Evolutionary conservation across 2,113 vertebrate species (phyloP), one percentile per base, ranked within the genome.

Genomic region (Galeopterus variegatus): DNA sequence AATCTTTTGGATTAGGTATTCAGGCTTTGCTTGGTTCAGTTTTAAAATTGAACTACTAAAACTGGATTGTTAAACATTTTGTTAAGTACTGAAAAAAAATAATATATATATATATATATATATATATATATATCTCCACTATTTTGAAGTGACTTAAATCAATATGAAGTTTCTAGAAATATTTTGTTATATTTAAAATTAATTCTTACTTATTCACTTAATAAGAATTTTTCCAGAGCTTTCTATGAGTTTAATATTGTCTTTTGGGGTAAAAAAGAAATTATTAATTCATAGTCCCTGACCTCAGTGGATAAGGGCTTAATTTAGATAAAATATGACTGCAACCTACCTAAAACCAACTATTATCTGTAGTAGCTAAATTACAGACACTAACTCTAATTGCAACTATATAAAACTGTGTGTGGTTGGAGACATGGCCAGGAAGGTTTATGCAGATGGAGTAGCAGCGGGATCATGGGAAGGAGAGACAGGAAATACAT

Each of bases 21-120:
- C 65, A 75, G 81, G 58, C 31, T 93, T 92, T 94, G 28, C 21
- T 96, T 94, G 48, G 88, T 90, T 97, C 87, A 11, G 1, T 92
- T 97, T 90, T 97, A 91, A 72, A 93, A 95, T 96, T 94, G 96
- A 97, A 95, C 41, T 28, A 77, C 52, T 15, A 50, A 95, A 85
- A 14, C 65, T 84, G 85, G 85, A 65, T 69, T 92, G 45, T 45
- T 54, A 28, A 83, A 77, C 12, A 79, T 88, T 94, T 96, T 70
- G 65, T 45, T 77, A 90, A 85, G 3, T 90, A n/a, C 64, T 89
- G 54, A 31, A n/a, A n/a, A n/a, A n/a, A n/a, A n/a, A n/a, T n/a
- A n/a, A n/a, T n/a, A n/a, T n/a, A n/a, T n/a, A n/a, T n/a, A n/a
- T n/a, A 77, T 64, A 92, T 1, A 79, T 69, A 19, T 85, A 3